Evolutionary conservation across 2,113 vertebrate species (phyloP).

Genomic region (Delphinus delphis): DNA sequence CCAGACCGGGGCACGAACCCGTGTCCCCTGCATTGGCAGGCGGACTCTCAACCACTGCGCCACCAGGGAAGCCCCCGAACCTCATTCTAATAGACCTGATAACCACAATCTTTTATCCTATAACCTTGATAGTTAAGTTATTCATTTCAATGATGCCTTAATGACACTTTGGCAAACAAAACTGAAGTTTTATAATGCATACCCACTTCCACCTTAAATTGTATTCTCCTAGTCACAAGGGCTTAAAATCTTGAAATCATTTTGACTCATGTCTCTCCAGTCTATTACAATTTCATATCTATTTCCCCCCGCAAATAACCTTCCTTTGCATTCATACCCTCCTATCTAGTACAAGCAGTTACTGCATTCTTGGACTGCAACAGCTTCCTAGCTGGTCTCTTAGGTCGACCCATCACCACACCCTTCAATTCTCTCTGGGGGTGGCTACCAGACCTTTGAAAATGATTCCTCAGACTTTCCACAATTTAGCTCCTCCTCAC

Average conservation of each 20-base stretch:
- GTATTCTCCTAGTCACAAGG: neutral
- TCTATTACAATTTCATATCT: neutral
- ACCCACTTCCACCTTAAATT: neutral
- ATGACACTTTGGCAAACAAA: slow-evolving; percentile 27
- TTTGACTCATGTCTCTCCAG: neutral
- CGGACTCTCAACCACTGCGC: too few relatives aligned
- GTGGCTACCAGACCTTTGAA: neutral
- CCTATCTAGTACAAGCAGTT: neutral
- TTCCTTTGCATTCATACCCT: neutral
- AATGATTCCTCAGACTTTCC: neutral
- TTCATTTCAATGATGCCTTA: slow-evolving; percentile 21
- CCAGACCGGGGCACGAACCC: too few relatives aligned
- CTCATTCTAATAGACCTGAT: neutral
- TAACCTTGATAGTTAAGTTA: neutral
- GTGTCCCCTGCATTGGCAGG: too few relatives aligned
- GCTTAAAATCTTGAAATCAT: slow-evolving; percentile 30
- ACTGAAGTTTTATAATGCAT: neutral
- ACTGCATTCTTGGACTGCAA: neutral
- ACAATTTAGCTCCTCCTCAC: neutral
- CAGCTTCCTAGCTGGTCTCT: neutral
- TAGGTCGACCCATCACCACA: neutral
- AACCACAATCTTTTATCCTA: neutral
- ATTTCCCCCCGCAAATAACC: neutral
- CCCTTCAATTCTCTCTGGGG: neutral
- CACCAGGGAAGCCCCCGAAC: neutral